Evolutionary conservation across 2,113 vertebrate genomes (phyloP).

Genomic region (Xyliphius kryptos): DNA sequence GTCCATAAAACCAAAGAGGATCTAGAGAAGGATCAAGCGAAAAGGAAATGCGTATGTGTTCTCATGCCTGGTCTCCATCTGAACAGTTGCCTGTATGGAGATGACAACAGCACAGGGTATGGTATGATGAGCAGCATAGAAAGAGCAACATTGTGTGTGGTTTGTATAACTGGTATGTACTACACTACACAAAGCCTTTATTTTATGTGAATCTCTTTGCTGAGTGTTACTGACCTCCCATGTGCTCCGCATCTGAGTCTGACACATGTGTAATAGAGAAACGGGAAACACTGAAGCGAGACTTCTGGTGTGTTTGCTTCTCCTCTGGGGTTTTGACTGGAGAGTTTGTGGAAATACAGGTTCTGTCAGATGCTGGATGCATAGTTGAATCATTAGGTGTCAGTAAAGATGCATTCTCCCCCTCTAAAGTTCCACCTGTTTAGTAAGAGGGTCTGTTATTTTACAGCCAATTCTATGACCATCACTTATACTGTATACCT

Average conservation of each 20-base stretch:
- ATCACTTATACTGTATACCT: too few species aligned
- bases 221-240: slow-evolving; percentile 64
- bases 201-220: too few species aligned
- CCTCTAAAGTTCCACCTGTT: too few species aligned
- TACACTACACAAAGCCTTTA: too few species aligned
- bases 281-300: slow-evolving; percentile 79
- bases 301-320: slow-evolving; percentile 59
- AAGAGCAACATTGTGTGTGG: too few species aligned
- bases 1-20: slow-evolving; percentile 59
- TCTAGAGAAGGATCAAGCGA: slow-evolving; percentile 38
- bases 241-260: slow-evolving; percentile 67
- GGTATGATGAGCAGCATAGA: neutral
- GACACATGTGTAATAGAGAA: slow-evolving; percentile 95
- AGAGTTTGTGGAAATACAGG: slow-evolving; percentile 38
- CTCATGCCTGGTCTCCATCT: slow-evolving; percentile 62
- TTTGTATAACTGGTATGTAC: too few species aligned
- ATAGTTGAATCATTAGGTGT: too few species aligned
- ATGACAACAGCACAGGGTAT: neutral
- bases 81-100: slow-evolving; percentile 61
- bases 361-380: slow-evolving; percentile 37
- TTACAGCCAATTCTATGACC: too few species aligned
- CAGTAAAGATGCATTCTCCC: too few species aligned
- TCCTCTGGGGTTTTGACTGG: slow-evolving; percentile 47
- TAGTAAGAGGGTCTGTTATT: too few species aligned
- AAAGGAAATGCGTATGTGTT: slow-evolving; percentile 21